A percentile compares a stretch with the other conserved stretches of the same genome.
phyloP scores from a whole-genome alignment of 1,140 invertebrate species.

The Eumeta japonica region DNA sequence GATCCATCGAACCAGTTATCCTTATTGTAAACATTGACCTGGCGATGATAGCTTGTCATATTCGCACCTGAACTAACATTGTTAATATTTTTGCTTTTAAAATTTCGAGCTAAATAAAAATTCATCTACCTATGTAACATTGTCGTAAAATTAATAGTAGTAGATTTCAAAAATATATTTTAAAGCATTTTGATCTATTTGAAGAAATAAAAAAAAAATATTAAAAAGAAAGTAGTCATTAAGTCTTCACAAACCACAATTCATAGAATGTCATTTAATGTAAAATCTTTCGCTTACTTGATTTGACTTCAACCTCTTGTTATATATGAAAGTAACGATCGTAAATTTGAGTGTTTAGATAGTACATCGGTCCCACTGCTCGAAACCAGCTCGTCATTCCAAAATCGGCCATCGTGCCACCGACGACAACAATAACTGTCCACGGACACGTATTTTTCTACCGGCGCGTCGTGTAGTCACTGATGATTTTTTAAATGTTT shows the following conservation, averaged over 20 bases:
- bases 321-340: not conserved
- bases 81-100: constrained; percentile 1
- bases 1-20: constrained; percentile 24
- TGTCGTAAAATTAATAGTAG: not conserved
- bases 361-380: constrained; percentile 13
- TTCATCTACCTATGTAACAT: not conserved
- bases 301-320: not conserved
- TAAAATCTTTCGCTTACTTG: not conserved
- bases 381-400: constrained; percentile 32
- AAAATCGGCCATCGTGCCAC: constrained; percentile 27
- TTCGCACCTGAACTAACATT: constrained; percentile 44
- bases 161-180: not conserved
- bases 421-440: constrained; percentile 30
- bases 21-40: constrained; percentile 33
- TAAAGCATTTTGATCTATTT: not conserved
- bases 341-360: constrained; percentile 15
- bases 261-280: not conserved
- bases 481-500: constrained; percentile 52
- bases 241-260: not conserved
- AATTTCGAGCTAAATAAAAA: not conserved
- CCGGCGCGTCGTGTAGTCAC: constrained; percentile 7
- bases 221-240: not conserved
- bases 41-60: constrained; percentile 20
- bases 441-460: constrained; percentile 28
- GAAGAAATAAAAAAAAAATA: not conserved